A percentile compares a stretch with the other conserved stretches of the same genome.
Evolutionary conservation across 2,888 invertebrate species (phyloP).

Genomic region (Acanthococcus lagerstroemiae): DNA sequence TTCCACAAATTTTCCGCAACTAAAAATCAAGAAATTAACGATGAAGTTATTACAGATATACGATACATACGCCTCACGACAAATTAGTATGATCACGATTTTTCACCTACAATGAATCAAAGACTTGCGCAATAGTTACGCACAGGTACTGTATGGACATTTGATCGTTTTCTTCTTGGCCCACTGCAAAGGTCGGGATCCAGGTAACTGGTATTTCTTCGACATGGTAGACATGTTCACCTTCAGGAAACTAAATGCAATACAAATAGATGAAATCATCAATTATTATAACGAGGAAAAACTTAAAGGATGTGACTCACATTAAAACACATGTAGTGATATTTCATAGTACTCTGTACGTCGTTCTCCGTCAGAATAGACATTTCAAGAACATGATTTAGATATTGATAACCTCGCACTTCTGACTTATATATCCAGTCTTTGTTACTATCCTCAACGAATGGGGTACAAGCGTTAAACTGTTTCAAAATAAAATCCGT

Average conservation of each 20-base stretch:
- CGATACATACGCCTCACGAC: not conserved
- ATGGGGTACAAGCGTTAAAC: not conserved
- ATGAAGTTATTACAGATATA: not conserved
- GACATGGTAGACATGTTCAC: not conserved
- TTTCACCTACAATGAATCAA: slow-evolving; percentile 1
- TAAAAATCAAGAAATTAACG: not conserved
- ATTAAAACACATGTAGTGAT: not conserved
- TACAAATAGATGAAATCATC: not conserved
- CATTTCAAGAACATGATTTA: not conserved
- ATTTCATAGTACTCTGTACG: not conserved
- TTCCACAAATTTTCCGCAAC: not conserved
- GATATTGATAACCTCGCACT: not conserved
- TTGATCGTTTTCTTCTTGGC: not conserved
- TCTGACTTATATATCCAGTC: not conserved
- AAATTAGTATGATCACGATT: slow-evolving; percentile 3
- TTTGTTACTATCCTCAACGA: not conserved
- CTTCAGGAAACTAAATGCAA: not conserved
- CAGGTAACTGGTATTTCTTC: not conserved
- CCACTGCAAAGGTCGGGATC: not conserved
- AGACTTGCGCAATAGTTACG: not conserved
- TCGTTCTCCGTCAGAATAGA: not conserved
- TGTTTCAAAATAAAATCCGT: not conserved
- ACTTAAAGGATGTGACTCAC: not conserved
- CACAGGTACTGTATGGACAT: not conserved
- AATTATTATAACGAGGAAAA: not conserved